A percentile compares a stretch with the other conserved stretches of the same genome.
These are phyloP conservation scores for Strix aluco DNA, from an alignment of 2,113 vertebrate species.

Conservation along the genomic window DNA sequence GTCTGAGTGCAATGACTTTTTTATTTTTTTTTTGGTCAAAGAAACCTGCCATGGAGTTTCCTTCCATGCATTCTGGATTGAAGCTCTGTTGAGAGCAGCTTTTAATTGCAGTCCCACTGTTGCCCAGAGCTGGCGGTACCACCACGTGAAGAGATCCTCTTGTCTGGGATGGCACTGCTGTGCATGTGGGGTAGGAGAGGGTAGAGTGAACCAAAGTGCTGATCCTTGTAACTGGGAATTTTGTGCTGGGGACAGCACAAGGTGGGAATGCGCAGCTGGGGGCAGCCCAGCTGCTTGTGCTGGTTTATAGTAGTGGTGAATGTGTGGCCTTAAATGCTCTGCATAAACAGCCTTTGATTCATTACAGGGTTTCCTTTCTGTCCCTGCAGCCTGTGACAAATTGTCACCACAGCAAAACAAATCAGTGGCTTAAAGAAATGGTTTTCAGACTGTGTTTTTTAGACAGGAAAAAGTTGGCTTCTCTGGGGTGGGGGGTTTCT, in stretches of 20 bases:
- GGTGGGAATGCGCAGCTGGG: not conserved
- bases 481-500: not conserved
- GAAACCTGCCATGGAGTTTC: not conserved
- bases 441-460: not conserved
- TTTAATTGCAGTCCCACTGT: not conserved
- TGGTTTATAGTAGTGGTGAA: not conserved
- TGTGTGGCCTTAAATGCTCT: not conserved
- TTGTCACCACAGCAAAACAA: not conserved
- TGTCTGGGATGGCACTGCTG: not conserved
- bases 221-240: not conserved
- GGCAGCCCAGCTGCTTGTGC: not conserved
- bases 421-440: not conserved
- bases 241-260: not conserved
- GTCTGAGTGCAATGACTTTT: not conserved
- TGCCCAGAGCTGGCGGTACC: not conserved
- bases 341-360: not conserved
- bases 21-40: no score
- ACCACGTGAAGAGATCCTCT: accelerated
- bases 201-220: not conserved
- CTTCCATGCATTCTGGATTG: not conserved
- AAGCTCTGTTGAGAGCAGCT: not conserved
- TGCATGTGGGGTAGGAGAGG: not conserved
- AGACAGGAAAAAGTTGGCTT: not conserved
- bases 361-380: not conserved
- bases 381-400: not conserved